These are phyloP conservation scores for Amblyjoppa proteus DNA, from an alignment of 2,888 invertebrate species.

Conservation along the genomic window DNA sequence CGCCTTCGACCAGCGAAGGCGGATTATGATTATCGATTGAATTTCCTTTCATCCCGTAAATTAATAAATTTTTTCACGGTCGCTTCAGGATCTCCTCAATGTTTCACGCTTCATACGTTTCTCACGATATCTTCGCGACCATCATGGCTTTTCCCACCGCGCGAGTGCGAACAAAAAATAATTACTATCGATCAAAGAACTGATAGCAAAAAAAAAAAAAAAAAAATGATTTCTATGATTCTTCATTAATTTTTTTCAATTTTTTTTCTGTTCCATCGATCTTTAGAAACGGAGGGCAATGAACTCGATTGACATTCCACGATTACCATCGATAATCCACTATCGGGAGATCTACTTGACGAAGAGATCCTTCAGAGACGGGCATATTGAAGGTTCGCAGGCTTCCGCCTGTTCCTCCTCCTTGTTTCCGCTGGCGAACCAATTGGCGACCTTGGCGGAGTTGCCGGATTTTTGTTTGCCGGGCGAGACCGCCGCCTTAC, in stretches of 20 bases:
- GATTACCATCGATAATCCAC: not conserved
- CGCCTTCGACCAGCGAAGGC: conserved; percentile 73
- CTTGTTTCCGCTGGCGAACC: conserved; percentile 86
- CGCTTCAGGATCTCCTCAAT: conserved; percentile 30
- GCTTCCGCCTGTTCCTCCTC: conserved; percentile 90
- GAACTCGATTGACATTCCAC: not conserved
- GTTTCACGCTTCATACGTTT: conserved; percentile 32
- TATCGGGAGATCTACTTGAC: conserved; percentile 88
- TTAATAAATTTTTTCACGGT: not conserved
- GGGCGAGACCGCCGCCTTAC: conserved; percentile 82
- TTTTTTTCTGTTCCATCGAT: not conserved
- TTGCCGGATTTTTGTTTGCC: conserved; percentile 80
- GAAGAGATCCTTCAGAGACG: conserved; percentile 94
- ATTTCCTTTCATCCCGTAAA: conserved; percentile 24
- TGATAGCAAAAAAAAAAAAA: not conserved
- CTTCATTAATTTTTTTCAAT: not conserved
- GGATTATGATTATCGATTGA: conserved; percentile 46
- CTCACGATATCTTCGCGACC: not conserved
- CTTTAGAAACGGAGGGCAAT: not conserved
- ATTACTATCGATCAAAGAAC: not conserved
- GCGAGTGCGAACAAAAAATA: not conserved
- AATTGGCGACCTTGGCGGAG: conserved; percentile 78
- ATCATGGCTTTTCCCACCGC: not conserved
- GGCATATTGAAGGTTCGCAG: conserved; percentile 93
- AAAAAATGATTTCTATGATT: not conserved